phyloP scores from a whole-genome alignment of 2,888 invertebrate species.

The Ichneumoninae sp. region DNA sequence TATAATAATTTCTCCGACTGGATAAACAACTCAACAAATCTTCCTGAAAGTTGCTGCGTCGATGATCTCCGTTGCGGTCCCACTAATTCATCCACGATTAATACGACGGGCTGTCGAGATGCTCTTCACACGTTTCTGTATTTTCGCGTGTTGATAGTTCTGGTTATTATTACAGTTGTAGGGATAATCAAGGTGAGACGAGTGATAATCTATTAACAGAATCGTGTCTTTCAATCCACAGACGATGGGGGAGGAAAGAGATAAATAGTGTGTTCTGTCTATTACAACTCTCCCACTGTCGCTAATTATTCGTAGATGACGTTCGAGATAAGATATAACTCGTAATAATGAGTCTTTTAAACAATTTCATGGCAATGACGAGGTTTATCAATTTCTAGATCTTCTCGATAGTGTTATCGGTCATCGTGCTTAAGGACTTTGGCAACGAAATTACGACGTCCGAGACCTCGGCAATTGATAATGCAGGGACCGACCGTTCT shows the following conservation, averaged over 20 bases:
- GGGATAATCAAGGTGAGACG: slow-evolving; percentile 51
- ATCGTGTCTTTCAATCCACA: neutral
- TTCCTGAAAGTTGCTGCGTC: slow-evolving; percentile 69
- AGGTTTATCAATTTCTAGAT: slow-evolving; percentile 31
- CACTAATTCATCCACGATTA: slow-evolving; percentile 6
- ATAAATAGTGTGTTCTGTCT: neutral
- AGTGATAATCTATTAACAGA: neutral
- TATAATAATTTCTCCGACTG: slow-evolving; percentile 64
- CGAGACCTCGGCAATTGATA: neutral
- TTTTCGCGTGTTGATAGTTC: slow-evolving; percentile 36
- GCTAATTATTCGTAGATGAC: slow-evolving; percentile 9
- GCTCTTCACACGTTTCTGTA: slow-evolving; percentile 43
- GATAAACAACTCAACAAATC: slow-evolving; percentile 39
- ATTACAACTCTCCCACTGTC: neutral
- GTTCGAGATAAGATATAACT: neutral
- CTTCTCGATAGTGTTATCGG: slow-evolving; percentile 47
- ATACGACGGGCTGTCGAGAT: slow-evolving; percentile 48
- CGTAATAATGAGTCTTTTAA: neutral
- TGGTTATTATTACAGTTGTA: slow-evolving; percentile 38
- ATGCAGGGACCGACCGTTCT: neutral
- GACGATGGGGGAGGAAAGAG: neutral
- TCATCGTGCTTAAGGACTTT: slow-evolving; percentile 15
- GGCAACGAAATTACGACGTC: neutral
- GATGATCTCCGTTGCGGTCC: slow-evolving; percentile 29
- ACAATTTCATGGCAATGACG: neutral